Conservation (phyloP, 2,113 vertebrate genomes). For the Apteryx owenii region DNA sequence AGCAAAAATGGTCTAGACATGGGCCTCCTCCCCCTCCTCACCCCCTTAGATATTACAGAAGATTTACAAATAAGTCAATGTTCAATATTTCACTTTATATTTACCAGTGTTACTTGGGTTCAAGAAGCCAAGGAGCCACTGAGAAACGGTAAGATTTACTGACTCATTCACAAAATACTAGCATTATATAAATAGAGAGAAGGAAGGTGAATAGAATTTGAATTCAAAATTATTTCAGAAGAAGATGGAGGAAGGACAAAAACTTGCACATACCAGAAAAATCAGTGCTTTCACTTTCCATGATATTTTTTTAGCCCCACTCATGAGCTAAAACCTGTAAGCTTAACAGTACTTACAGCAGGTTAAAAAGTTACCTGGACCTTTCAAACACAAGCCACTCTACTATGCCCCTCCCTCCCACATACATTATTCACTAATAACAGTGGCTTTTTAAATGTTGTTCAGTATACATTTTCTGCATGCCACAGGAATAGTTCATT, state of each 20-base stretch:
- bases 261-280: background rate
- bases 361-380: background rate
- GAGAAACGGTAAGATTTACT: conserved; percentile 59
- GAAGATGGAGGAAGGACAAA: background rate
- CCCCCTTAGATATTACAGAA: background rate
- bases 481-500: background rate
- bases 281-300: conserved; percentile 55
- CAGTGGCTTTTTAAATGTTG: background rate
- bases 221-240: conserved; percentile 8
- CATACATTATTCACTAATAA: background rate
- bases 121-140: conserved; percentile 32
- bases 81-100: conserved; percentile 26
- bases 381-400: background rate
- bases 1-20: background rate
- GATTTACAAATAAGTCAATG: background rate
- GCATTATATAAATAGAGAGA: background rate
- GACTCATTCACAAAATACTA: background rate
- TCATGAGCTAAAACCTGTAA: background rate
- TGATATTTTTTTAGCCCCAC: background rate
- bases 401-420: background rate
- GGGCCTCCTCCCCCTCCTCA: background rate
- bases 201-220: conserved; percentile 6
- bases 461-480: background rate
- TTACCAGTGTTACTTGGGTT: background rate
- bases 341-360: background rate